Percentiles rank a stretch among this genome's conserved stretches.
Conservation (phyloP, 1,140 invertebrate species). For the Drosophila simulans region DNA sequence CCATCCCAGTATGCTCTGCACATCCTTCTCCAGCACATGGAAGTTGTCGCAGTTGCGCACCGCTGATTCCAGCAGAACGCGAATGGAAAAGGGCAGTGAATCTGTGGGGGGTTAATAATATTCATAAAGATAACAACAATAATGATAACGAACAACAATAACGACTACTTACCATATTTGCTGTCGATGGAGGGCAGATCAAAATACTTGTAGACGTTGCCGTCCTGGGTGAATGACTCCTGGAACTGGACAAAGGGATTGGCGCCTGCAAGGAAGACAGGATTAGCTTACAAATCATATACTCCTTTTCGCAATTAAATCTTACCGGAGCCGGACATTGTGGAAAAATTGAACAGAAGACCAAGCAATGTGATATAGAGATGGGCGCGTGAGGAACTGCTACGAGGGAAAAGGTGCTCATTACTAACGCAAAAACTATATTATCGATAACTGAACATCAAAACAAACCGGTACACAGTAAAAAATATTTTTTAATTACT, state of each 20-base stretch:
- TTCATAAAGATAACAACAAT: conserved; percentile 2
- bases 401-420: neutral
- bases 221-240: conserved; percentile 88
- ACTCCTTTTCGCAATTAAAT: neutral
- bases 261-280: conserved; percentile 78
- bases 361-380: conserved; percentile 1
- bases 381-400: neutral
- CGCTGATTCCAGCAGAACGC: conserved; percentile 97
- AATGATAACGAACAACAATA: neutral
- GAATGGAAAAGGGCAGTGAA: conserved; percentile 95
- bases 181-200: conserved; percentile 88
- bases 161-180: conserved; percentile 90
- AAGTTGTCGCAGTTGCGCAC: conserved; percentile 98
- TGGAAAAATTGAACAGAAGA: conserved; percentile 11
- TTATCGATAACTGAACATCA: neutral
- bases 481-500: too few relatives aligned
- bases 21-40: conserved; percentile 93
- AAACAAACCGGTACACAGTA: neutral
- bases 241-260: conserved; percentile 89
- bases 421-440: neutral
- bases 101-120: conserved; percentile 76
- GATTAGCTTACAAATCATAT: conserved; percentile 1
- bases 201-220: conserved; percentile 90
- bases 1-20: conserved; percentile 96
- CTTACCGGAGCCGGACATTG: conserved; percentile 37